These are phyloP conservation scores for Pitta sordida DNA, from an alignment of 2,113 vertebrate genomes.

Conservation along the genomic window DNA sequence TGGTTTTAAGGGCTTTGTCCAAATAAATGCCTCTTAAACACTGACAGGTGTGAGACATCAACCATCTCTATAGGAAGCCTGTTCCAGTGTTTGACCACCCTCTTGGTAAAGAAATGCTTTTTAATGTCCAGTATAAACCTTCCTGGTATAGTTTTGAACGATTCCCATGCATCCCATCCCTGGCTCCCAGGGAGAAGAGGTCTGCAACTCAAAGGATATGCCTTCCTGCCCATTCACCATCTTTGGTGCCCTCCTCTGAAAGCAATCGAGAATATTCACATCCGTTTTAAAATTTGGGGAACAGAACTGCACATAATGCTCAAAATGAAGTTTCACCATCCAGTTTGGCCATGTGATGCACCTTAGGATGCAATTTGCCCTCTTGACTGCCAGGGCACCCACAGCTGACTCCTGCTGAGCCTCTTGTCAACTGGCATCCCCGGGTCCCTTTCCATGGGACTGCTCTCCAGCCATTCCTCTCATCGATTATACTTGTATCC, in stretches of 20 bases:
- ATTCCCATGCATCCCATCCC: background rate
- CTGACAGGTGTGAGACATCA: background rate
- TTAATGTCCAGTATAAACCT: background rate
- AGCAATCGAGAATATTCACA: background rate
- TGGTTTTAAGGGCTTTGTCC: background rate
- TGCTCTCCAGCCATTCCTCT: background rate
- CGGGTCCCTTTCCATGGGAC: background rate
- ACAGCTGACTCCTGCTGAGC: background rate
- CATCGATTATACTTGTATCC: background rate
- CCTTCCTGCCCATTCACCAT: background rate
- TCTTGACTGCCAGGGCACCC: background rate
- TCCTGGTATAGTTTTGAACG: background rate
- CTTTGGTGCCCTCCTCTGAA: background rate
- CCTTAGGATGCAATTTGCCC: background rate
- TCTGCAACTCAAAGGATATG: background rate
- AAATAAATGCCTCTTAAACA: background rate
- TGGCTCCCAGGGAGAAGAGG: background rate
- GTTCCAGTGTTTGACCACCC: background rate
- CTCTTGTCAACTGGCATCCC: background rate
- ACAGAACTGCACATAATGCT: background rate
- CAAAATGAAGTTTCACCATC: background rate
- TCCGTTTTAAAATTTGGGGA: background rate
- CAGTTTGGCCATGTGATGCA: background rate
- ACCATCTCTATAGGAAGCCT: background rate
- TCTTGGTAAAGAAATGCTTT: background rate